These are phyloP conservation scores for Numida meleagris DNA, from an alignment of 2,113 vertebrate genomes.

Conservation along the genomic window DNA sequence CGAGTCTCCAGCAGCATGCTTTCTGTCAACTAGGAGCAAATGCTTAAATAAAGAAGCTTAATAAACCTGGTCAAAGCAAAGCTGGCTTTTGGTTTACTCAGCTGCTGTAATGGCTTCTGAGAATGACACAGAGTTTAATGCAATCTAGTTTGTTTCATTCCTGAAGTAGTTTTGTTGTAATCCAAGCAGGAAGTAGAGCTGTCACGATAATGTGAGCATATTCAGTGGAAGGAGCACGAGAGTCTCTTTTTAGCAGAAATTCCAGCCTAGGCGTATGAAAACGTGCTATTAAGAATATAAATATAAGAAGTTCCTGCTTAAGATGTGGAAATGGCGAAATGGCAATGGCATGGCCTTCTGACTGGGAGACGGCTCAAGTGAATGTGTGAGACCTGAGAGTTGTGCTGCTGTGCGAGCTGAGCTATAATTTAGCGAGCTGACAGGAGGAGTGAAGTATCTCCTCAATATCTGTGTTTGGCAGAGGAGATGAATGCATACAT, in stretches of 20 bases:
- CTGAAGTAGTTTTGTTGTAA: background rate
- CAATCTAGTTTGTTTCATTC: background rate
- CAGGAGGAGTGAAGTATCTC: constrained; percentile 88
- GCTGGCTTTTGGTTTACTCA: background rate
- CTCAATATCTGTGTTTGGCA: constrained; percentile 89
- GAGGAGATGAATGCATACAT: constrained; percentile 91
- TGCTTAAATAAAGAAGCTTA: constrained; percentile 13
- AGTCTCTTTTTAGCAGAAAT: constrained; percentile 19
- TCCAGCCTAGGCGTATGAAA: background rate
- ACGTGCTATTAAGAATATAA: constrained; percentile 5
- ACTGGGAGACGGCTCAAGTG: constrained; percentile 15
- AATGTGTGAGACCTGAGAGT: constrained; percentile 26
- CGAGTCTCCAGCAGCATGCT: constrained; percentile 16
- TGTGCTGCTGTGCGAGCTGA: constrained; percentile 57
- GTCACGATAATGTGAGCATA: background rate
- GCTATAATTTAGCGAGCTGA: constrained; percentile 86
- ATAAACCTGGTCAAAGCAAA: constrained; percentile 14
- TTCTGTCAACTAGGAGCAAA: background rate
- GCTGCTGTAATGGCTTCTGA: background rate
- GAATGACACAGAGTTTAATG: constrained; percentile 15
- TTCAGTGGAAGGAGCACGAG: constrained; percentile 1
- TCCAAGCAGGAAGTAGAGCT: constrained; percentile 19
- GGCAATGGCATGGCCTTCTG: background rate
- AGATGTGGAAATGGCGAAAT: background rate
- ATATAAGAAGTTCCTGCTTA: background rate